These are phyloP conservation scores for Channa maculata DNA, from an alignment of 2,113 vertebrate genomes.

Conservation along the genomic window DNA sequence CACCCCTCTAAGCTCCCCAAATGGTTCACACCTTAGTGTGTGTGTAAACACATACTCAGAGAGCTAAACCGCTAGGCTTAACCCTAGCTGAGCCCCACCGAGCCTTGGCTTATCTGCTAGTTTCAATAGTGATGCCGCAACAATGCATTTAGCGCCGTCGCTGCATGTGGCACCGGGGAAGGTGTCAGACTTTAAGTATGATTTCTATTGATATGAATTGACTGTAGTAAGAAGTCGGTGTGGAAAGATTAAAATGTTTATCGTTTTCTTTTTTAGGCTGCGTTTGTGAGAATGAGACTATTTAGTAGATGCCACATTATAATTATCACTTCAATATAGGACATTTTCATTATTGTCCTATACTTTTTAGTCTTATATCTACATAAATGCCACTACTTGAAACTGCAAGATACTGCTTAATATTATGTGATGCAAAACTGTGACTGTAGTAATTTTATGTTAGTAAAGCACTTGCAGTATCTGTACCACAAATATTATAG, in stretches of 20 bases:
- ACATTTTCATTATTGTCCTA: too few species aligned
- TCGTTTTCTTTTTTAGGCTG: neutral
- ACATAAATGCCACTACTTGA: too few species aligned
- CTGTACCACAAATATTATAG: too few species aligned
- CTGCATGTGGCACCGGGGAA: conserved; percentile 35
- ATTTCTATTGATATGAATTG: neutral
- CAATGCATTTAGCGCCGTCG: conserved; percentile 38
- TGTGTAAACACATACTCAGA: conserved; percentile 75
- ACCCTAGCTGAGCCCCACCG: conserved; percentile 68
- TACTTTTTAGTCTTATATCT: too few species aligned
- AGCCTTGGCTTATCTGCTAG: conserved; percentile 66
- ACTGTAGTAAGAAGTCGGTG: neutral
- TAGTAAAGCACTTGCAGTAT: too few species aligned
- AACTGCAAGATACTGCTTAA: too few species aligned
- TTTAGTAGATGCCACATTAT: too few species aligned
- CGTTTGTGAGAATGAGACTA: too few species aligned
- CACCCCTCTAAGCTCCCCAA: conserved; percentile 68
- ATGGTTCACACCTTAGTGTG: conserved; percentile 78
- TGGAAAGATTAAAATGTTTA: neutral
- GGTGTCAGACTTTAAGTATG: conserved; percentile 2
- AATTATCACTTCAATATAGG: too few species aligned
- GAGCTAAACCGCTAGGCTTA: conserved; percentile 78
- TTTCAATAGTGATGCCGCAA: conserved; percentile 66
- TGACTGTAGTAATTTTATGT: too few species aligned
- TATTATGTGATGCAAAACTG: too few species aligned